These are phyloP conservation scores for Uropsilus gracilis DNA, from an alignment of 2,113 vertebrate species.

Conservation along the genomic window DNA sequence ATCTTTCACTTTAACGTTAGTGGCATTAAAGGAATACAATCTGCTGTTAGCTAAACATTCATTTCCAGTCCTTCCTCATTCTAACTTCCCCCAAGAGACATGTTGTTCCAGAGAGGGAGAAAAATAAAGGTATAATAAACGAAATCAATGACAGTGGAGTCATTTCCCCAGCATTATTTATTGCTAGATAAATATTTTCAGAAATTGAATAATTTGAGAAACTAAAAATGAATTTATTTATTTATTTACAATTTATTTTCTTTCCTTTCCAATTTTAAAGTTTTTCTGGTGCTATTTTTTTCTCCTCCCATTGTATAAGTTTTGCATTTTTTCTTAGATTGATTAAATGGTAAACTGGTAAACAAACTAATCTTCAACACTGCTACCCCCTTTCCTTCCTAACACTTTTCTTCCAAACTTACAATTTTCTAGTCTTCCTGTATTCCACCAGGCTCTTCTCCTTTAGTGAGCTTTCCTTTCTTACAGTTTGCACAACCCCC, in stretches of 20 bases:
- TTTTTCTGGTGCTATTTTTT: background rate
- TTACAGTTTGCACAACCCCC: background rate
- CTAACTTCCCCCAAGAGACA: constrained; percentile 5
- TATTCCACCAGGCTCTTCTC: background rate
- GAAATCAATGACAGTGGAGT: background rate
- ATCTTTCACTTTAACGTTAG: background rate
- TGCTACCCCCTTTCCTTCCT: rapidly evolving
- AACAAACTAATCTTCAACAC: background rate
- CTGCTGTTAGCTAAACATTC: background rate
- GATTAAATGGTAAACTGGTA: background rate
- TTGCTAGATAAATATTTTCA: background rate
- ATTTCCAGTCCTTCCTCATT: constrained; percentile 28
- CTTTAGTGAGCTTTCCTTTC: background rate
- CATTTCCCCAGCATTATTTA: background rate
- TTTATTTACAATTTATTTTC: background rate
- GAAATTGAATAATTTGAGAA: background rate
- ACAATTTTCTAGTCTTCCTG: background rate
- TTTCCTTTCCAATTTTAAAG: background rate
- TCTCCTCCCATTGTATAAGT: background rate
- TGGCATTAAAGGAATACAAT: background rate
- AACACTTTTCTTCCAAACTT: background rate
- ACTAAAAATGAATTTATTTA: background rate
- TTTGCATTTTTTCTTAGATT: background rate
- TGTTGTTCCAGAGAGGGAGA: background rate
- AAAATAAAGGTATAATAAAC: background rate